Percentiles rank a stretch among this genome's conserved stretches.
Evolutionary conservation across 2,888 invertebrate genomes (phyloP).

Genomic region (Drosophila pseudotalamancana): DNA sequence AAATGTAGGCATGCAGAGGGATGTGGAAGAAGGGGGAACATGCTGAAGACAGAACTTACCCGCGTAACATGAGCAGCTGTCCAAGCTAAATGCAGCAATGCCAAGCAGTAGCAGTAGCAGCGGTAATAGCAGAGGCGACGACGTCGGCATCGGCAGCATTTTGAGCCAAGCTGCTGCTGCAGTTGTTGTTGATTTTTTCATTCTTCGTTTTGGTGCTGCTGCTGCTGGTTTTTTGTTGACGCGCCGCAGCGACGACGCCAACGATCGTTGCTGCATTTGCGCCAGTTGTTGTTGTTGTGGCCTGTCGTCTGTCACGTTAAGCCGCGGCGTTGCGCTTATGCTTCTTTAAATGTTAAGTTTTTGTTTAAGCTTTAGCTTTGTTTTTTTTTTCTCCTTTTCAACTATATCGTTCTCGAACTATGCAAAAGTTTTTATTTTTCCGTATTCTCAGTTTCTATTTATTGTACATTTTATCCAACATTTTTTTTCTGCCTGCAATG

Average conservation of each 20-base stretch:
- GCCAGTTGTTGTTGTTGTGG: slow-evolving; percentile 44
- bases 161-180: slow-evolving; percentile 38
- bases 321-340: slow-evolving; percentile 19
- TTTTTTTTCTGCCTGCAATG: slow-evolving; percentile 38
- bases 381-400: slow-evolving; percentile 2
- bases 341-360: slow-evolving; percentile 13
- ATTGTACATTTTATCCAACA: slow-evolving; percentile 31
- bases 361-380: slow-evolving; percentile 10
- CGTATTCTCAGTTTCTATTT: slow-evolving; percentile 27
- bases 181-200: slow-evolving; percentile 15
- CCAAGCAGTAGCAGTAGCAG: slow-evolving; percentile 49
- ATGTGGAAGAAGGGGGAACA: not conserved
- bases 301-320: slow-evolving; percentile 10
- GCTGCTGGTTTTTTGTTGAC: slow-evolving; percentile 36
- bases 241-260: slow-evolving; percentile 71
- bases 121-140: slow-evolving; percentile 21
- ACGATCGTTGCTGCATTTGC: slow-evolving; percentile 70
- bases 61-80: slow-evolving; percentile 76
- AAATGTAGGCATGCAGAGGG: slow-evolving; percentile 12
- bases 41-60: slow-evolving; percentile 58
- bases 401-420: slow-evolving; percentile 21
- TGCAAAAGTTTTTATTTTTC: slow-evolving; percentile 20
- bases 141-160: slow-evolving; percentile 39
- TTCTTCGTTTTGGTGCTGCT: slow-evolving; percentile 14
- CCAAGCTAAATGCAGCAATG: slow-evolving; percentile 54